phyloP scores from a whole-genome alignment of 2,888 invertebrate species.

The Sipha maydis region DNA sequence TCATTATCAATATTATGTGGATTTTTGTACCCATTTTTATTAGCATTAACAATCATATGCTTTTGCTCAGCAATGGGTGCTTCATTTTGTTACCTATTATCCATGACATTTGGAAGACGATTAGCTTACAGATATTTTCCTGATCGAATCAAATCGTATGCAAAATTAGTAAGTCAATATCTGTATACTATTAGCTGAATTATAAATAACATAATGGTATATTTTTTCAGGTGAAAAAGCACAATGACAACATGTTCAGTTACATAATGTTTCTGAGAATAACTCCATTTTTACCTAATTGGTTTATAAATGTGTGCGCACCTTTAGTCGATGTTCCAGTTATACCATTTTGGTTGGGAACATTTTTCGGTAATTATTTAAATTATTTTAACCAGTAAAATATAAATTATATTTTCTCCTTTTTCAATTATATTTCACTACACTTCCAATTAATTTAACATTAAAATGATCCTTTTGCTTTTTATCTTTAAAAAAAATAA shows the following conservation, averaged over 20 bases:
- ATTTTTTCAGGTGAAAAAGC: slow-evolving; percentile 72
- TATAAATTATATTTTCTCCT: too few species aligned
- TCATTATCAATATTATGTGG: slow-evolving; percentile 97
- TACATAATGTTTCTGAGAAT: slow-evolving; percentile 97
- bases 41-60: slow-evolving; percentile 88
- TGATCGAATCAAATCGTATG: slow-evolving; percentile 86
- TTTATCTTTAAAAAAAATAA: too few species aligned
- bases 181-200: not conserved
- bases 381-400: too few species aligned
- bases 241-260: slow-evolving; percentile 86
- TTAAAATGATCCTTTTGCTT: too few species aligned
- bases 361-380: slow-evolving; percentile 78
- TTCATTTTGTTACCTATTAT: slow-evolving; percentile 92
- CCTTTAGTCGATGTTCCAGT: slow-evolving; percentile 97
- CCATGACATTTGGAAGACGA: slow-evolving; percentile 87
- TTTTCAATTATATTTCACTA: too few species aligned
- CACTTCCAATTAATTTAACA: too few species aligned
- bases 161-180: slow-evolving; percentile 75
- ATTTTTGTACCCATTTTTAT: slow-evolving; percentile 92
- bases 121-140: slow-evolving; percentile 90
- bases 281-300: slow-evolving; percentile 97
- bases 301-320: slow-evolving; percentile 97
- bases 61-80: slow-evolving; percentile 97
- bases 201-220: not conserved
- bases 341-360: slow-evolving; percentile 91